Evolutionary conservation across 2,113 vertebrate genomes (phyloP).

Genomic region (Fulmarus glacialis): DNA sequence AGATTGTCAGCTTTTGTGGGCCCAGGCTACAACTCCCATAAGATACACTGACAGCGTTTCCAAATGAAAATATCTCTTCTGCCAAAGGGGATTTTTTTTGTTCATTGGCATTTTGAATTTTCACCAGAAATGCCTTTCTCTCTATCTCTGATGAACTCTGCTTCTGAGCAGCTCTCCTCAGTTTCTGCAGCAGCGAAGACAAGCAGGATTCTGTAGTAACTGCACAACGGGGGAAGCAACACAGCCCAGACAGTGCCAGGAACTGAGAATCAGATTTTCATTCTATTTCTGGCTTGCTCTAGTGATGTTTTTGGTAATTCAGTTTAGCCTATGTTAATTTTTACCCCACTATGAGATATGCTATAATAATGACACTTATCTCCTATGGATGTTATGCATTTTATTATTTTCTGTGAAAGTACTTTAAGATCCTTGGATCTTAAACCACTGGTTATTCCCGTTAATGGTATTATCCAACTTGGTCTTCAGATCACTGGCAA

Average conservation of each 20-base stretch:
- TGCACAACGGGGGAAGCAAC: not conserved
- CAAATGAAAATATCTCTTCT: constrained; percentile 4
- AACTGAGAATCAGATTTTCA: not conserved
- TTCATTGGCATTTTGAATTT: constrained; percentile 28
- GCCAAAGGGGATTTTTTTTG: not conserved
- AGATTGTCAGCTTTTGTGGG: not conserved
- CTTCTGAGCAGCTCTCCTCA: not conserved
- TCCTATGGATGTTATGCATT: not conserved
- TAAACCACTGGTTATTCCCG: not conserved
- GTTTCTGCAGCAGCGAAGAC: not conserved
- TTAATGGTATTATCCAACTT: not conserved
- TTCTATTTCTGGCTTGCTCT: not conserved
- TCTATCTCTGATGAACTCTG: not conserved
- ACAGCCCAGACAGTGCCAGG: not conserved
- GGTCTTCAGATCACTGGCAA: not conserved
- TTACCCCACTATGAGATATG: not conserved
- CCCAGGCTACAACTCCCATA: not conserved
- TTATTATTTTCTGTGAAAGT: not conserved
- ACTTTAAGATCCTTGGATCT: not conserved
- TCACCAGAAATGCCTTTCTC: not conserved
- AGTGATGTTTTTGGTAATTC: not conserved
- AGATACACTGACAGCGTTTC: not conserved
- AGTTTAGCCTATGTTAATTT: not conserved
- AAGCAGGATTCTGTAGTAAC: not conserved
- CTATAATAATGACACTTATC: not conserved